These are phyloP conservation scores for Ormyrus pomaceus DNA, from an alignment of 2,888 invertebrate species.

Conservation along the genomic window DNA sequence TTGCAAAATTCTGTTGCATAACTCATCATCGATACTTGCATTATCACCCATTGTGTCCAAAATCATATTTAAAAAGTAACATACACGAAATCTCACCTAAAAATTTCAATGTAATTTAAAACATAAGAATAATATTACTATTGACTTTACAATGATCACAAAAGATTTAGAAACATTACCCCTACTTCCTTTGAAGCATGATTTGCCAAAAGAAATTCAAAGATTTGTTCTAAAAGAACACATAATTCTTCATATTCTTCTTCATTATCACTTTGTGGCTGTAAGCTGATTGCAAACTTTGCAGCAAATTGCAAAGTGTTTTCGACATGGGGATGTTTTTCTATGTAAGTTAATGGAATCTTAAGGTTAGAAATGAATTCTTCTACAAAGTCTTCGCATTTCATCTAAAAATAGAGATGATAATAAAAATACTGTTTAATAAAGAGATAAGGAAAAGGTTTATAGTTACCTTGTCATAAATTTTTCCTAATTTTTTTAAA, in stretches of 20 bases:
- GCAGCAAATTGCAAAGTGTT: slow-evolving; percentile 84
- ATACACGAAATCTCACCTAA: slow-evolving; percentile 83
- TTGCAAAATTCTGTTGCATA: slow-evolving; percentile 84
- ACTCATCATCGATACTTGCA: slow-evolving; percentile 85
- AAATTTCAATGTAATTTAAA: background rate
- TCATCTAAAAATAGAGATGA: slow-evolving; percentile 74
- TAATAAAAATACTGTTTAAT: slow-evolving; percentile 11
- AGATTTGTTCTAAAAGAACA: slow-evolving; percentile 79
- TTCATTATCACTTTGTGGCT: slow-evolving; percentile 63
- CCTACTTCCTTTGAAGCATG: slow-evolving; percentile 77
- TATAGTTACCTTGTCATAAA: slow-evolving; percentile 80
- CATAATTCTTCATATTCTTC: slow-evolving; percentile 75
- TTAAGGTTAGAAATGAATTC: slow-evolving; percentile 82
- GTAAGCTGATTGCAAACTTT: slow-evolving; percentile 82
- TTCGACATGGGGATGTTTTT: slow-evolving; percentile 83
- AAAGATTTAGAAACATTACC: slow-evolving; percentile 52
- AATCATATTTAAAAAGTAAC: slow-evolving; percentile 86
- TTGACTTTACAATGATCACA: too few species aligned
- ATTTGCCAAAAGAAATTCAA: slow-evolving; percentile 80
- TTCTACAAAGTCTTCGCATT: slow-evolving; percentile 79
- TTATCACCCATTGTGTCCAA: slow-evolving; percentile 85
- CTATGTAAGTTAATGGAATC: slow-evolving; percentile 81
- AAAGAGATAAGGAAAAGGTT: background rate
- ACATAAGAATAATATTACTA: background rate
- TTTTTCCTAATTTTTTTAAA: slow-evolving; percentile 79